A percentile compares a stretch with the other conserved stretches of the same genome.
Evolutionary conservation across 2,797 vertebrate species (phyloP).

Genomic region (Chlorospingus semifuscus): DNA sequence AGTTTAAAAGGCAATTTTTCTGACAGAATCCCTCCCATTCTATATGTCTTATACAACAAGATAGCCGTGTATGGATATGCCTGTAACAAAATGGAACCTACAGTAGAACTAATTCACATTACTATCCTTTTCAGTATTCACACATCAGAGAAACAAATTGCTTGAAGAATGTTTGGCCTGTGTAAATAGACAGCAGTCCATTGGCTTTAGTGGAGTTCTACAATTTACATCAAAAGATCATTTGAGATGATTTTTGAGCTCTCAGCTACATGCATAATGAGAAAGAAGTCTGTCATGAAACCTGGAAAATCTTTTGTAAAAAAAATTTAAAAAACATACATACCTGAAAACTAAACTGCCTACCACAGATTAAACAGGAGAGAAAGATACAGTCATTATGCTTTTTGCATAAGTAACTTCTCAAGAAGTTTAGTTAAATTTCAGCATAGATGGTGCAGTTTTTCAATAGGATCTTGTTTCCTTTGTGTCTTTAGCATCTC

Average conservation of each 20-base stretch:
- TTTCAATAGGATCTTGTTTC: background rate
- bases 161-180: background rate
- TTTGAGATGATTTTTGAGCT: background rate
- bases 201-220: background rate
- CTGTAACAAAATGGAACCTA: background rate
- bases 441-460: background rate
- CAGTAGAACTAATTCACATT: background rate
- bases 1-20: background rate
- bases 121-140: background rate
- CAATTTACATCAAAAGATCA: background rate
- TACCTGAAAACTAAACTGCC: background rate
- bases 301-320: background rate
- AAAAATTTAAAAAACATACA: no score
- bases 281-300: background rate
- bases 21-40: background rate
- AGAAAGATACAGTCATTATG: background rate
- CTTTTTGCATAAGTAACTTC: background rate
- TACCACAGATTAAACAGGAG: background rate
- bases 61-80: background rate
- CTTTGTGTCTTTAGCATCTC: background rate
- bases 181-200: background rate
- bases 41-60: background rate
- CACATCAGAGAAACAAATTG: background rate
- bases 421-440: background rate
- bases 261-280: background rate